Base-by-base conservation (phyloP, 2,888 invertebrate genomes). In the Drosophila nr. perissopoda region DNA sequence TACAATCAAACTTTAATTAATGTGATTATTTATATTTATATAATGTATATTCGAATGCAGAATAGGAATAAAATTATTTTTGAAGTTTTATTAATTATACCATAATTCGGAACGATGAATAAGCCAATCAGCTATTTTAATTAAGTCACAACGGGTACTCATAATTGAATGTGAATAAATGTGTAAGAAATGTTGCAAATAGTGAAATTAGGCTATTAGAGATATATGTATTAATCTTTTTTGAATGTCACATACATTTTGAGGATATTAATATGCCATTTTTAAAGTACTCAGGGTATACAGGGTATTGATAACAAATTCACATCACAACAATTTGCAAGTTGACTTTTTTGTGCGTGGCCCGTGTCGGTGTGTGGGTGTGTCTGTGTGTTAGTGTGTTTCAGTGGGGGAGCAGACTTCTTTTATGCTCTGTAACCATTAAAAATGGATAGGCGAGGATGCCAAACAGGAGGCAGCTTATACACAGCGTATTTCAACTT, bases 251-350 rank as follows among this genome's bases (percentile, higher is more conserved):
- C 7, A 52, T 8, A 36, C 27, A 6, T 16, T 21, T n/a, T 13
- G 5, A 11, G 16, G 2, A 27, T 21, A 1, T 36, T 7, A 0
- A 10, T 13, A 18, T 61, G 8, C 36, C 18, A 1, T 21, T 10
- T 29, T 53, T 16, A 27, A 16, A 11, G 16, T 3, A 16, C 10
- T 25, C 33, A 25, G 7, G 27, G 1, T 3, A 3, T 57, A 49
- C 18, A 68, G 69, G 49, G 49, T 68, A 68, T 34, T 25, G 18
- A 29, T 46, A 48, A 40, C 16, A 25, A 46, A 33, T 70, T 67
- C 40, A 56, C 51, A 51, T 29, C 58, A 66, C 29, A 72, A 40
- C 61, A 66, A 46, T 67, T 76, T 76, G 68, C 53, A 65, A 76
- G 65, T 59, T 62, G 53, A n/a, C 40, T 79, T 71, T 64, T 53